A percentile compares a stretch with the other conserved stretches of the same genome.
phyloP scores from a whole-genome alignment of 2,113 vertebrate species.

The Leptobrachium ailaonicum region DNA sequence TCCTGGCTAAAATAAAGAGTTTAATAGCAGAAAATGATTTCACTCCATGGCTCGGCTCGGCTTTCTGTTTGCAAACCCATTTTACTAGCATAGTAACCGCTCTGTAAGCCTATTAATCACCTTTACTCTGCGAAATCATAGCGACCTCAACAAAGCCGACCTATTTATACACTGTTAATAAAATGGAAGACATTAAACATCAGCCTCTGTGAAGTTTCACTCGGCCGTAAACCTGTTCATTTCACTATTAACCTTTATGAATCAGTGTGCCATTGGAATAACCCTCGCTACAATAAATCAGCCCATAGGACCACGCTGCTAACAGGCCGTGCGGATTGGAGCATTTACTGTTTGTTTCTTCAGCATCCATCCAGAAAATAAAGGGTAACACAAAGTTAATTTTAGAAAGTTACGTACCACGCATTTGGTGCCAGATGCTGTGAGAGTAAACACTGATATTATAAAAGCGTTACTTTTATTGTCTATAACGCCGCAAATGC shows the following conservation, averaged over 20 bases:
- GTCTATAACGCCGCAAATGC: too few species aligned
- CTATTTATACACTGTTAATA: slow-evolving; percentile 37
- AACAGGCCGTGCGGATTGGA: too few species aligned
- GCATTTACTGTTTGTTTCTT: neutral
- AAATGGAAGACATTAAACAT: slow-evolving; percentile 36
- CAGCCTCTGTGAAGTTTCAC: slow-evolving; percentile 31
- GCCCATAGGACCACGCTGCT: too few species aligned
- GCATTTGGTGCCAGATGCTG: neutral
- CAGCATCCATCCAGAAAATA: neutral
- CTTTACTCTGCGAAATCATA: neutral
- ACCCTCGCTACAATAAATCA: too few species aligned
- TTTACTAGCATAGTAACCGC: slow-evolving; percentile 10
- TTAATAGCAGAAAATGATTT: neutral
- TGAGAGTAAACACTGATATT: neutral
- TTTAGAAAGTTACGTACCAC: neutral
- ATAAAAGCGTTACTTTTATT: neutral
- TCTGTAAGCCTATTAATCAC: slow-evolving; percentile 7
- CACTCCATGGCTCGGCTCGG: too few species aligned
- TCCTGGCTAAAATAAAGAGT: neutral
- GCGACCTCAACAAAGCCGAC: neutral
- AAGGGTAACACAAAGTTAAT: neutral
- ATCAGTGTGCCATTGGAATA: too few species aligned
- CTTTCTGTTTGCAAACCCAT: neutral
- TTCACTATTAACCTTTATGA: neutral
- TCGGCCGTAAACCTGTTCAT: slow-evolving; percentile 17